Evolutionary conservation across 2,113 vertebrate species (phyloP).

Genomic region (Bombycilla garrulus): DNA sequence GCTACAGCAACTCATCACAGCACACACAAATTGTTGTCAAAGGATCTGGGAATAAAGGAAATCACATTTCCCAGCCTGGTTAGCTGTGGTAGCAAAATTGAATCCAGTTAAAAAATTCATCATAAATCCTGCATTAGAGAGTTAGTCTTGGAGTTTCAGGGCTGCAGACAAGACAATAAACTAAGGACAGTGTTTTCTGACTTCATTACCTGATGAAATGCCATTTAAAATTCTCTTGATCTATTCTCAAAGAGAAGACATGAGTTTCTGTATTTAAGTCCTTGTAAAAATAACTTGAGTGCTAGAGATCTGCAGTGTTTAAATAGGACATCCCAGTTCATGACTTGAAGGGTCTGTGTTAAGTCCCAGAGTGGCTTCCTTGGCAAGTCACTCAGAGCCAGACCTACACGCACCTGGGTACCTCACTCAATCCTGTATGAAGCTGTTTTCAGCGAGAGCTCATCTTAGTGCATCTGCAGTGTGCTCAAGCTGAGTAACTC

Average conservation of each 20-base stretch:
- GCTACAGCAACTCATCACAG: not conserved
- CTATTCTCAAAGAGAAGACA: not conserved
- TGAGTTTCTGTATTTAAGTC: not conserved
- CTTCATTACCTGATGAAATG: not conserved
- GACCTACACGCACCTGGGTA: accelerated
- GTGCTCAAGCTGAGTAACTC: not conserved
- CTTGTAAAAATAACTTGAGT: not conserved
- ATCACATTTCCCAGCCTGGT: not conserved
- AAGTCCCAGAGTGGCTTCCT: not conserved
- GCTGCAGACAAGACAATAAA: not conserved
- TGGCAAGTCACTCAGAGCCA: not conserved
- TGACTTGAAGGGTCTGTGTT: not conserved
- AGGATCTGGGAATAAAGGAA: not conserved
- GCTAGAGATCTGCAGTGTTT: not conserved
- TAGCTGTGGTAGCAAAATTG: not conserved
- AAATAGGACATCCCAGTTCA: not conserved
- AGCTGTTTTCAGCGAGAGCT: not conserved
- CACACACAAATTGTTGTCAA: accelerated
- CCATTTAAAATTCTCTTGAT: not conserved
- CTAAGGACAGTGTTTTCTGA: not conserved
- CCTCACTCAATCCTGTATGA: accelerated
- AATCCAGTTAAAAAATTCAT: not conserved
- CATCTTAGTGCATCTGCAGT: not conserved
- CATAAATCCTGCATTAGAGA: not conserved
- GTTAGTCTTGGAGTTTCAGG: not conserved